A percentile compares a stretch with the other conserved stretches of the same genome.
These are phyloP conservation scores for Brassicogethes aeneus DNA, from an alignment of 2,888 invertebrate genomes.

Conservation along the genomic window DNA sequence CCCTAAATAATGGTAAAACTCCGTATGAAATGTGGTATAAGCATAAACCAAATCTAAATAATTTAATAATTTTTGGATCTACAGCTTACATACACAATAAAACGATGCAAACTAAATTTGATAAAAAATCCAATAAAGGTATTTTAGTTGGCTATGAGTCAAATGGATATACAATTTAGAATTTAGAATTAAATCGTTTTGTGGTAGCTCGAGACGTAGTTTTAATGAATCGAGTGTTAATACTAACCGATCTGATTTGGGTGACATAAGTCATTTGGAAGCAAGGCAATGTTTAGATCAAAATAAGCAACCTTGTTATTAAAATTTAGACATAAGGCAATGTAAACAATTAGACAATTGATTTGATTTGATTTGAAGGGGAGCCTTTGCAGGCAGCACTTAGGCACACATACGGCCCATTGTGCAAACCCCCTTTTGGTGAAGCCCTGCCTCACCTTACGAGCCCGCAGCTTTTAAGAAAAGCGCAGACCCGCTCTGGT, in stretches of 20 bases:
- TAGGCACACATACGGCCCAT: no score
- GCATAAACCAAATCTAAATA: background rate
- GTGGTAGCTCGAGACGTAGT: background rate
- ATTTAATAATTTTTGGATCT: constrained; percentile 6
- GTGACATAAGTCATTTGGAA: background rate
- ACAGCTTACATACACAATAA: constrained; percentile 5
- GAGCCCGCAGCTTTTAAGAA: no score
- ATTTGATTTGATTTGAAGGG: no score
- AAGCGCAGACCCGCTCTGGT: no score
- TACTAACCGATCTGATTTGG: background rate
- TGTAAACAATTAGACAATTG: no score
- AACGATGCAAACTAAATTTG: background rate
- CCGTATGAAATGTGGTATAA: constrained; percentile 10
- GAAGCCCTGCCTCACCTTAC: no score
- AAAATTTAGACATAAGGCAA: background rate
- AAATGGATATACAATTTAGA: constrained; percentile 6
- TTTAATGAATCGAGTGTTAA: background rate
- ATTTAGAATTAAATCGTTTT: background rate
- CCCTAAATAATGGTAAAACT: constrained; percentile 11
- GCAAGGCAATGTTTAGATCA: background rate
- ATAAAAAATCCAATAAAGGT: constrained; percentile 5
- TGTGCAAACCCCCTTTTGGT: no score
- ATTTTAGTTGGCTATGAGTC: constrained; percentile 7
- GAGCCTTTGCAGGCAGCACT: no score
- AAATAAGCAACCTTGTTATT: background rate